A percentile compares a stretch with the other conserved stretches of the same genome.
Conservation (phyloP, 2,888 invertebrate species). For the Conchocele bisecta region DNA sequence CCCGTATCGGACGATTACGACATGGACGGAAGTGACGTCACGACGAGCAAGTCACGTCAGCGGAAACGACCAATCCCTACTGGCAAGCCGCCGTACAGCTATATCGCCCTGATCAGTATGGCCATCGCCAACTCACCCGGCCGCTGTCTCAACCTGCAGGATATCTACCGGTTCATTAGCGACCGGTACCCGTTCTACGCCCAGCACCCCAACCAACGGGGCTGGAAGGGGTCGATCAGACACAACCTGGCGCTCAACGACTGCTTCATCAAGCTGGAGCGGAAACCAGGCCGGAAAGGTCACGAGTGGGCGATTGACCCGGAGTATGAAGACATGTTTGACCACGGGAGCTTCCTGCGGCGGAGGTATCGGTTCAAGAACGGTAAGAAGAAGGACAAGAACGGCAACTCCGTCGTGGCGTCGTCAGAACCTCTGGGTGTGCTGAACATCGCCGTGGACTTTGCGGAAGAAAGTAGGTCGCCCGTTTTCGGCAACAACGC, state of each 20-base stretch:
- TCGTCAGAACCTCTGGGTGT: slow-evolving; percentile 12
- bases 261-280: slow-evolving; percentile 75
- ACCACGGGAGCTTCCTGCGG: slow-evolving; percentile 76
- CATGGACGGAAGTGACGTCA: background rate
- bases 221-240: slow-evolving; percentile 77
- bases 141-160: slow-evolving; percentile 65
- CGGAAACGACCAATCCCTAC: slow-evolving; percentile 72
- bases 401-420: background rate
- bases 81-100: slow-evolving; percentile 79
- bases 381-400: slow-evolving; percentile 48
- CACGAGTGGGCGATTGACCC: slow-evolving; percentile 77
- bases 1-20: background rate
- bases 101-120: slow-evolving; percentile 77
- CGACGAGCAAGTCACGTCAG: slow-evolving; percentile 48
- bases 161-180: slow-evolving; percentile 75
- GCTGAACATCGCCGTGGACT: slow-evolving; percentile 30
- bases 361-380: slow-evolving; percentile 74
- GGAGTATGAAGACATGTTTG: slow-evolving; percentile 77
- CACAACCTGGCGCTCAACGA: slow-evolving; percentile 79
- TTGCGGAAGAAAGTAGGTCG: slow-evolving; percentile 37
- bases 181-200: slow-evolving; percentile 73
- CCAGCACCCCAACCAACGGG: slow-evolving; percentile 68
- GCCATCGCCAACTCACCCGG: slow-evolving; percentile 73
- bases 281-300: slow-evolving; percentile 74
- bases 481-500: slow-evolving; percentile 15